A percentile compares a stretch with the other conserved stretches of the same genome.
These are phyloP conservation scores for Trachelus iudaicus DNA, from an alignment of 2,888 invertebrate species.

Conservation along the genomic window DNA sequence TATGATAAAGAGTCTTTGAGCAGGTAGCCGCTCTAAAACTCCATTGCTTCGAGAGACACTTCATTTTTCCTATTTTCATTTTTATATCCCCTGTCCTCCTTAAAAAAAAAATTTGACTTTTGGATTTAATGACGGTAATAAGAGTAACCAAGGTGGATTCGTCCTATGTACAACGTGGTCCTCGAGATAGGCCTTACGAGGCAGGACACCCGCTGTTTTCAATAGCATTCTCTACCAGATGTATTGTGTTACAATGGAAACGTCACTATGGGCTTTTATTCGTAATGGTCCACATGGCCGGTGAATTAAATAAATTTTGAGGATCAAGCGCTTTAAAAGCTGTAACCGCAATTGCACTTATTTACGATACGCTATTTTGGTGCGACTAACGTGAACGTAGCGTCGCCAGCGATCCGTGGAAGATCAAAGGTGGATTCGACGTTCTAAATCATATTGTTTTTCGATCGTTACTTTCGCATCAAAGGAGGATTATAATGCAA, in stretches of 20 bases:
- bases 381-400: neutral
- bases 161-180: neutral
- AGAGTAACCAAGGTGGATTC: neutral
- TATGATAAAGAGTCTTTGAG: neutral
- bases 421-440: neutral
- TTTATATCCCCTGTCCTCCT: neutral
- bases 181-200: neutral
- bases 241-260: neutral
- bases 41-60: neutral
- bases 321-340: neutral
- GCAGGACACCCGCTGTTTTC: neutral
- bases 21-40: neutral
- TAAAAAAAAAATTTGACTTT: neutral
- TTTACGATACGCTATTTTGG: constrained; percentile 5
- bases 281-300: neutral
- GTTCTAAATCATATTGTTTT: constrained; percentile 6
- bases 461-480: constrained; percentile 6
- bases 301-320: neutral
- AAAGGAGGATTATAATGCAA: constrained; percentile 1
- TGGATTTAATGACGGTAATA: neutral
- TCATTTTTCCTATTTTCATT: neutral
- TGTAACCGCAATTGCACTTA: neutral
- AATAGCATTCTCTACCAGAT: neutral
- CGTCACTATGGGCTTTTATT: neutral
- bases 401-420: neutral